phyloP scores from a whole-genome alignment of 2,888 invertebrate species.

The Leucoma salicis region DNA sequence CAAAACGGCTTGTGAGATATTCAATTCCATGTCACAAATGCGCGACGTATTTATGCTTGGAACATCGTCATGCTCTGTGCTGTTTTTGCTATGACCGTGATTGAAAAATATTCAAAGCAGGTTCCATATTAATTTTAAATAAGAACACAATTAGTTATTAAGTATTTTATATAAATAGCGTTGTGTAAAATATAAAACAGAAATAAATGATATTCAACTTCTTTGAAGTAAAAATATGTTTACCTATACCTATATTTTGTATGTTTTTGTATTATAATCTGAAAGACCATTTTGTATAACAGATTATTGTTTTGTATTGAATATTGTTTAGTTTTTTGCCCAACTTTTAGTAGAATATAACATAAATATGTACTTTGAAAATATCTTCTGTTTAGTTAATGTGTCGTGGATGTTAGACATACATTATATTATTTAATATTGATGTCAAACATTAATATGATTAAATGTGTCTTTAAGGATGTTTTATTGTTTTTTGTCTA shows the following conservation, averaged over 20 bases:
- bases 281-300: not conserved
- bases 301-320: not conserved
- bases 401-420: not conserved
- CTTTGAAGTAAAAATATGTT: too few relatives aligned
- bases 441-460: not conserved
- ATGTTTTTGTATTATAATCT: too few relatives aligned
- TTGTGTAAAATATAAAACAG: too few relatives aligned
- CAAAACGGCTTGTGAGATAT: not conserved
- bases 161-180: too few relatives aligned
- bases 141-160: not conserved
- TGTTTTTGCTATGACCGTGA: slow-evolving; percentile 3
- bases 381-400: not conserved
- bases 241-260: too few relatives aligned
- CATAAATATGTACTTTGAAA: not conserved
- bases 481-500: not conserved
- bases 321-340: not conserved
- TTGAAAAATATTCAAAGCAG: not conserved
- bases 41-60: not conserved
- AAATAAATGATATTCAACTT: too few relatives aligned
- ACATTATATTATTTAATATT: not conserved
- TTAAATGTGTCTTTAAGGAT: not conserved
- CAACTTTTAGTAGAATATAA: not conserved
- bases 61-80: not conserved
- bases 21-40: not conserved
- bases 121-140: not conserved